Conservation (phyloP, 2,797 vertebrate species). For the Sebastes trivittatus region DNA sequence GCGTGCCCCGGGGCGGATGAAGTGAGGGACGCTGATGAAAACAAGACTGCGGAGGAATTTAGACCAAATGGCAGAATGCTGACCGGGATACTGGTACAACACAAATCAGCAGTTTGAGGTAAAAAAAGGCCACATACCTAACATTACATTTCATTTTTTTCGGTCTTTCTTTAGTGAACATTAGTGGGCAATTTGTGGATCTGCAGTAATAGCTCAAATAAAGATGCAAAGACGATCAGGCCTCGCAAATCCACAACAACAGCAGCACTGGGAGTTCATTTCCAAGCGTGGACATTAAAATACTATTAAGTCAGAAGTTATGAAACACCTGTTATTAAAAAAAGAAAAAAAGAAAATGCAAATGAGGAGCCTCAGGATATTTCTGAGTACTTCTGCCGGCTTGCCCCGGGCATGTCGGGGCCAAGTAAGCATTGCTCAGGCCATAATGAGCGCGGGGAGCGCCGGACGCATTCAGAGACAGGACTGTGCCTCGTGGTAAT, state of each 20-base stretch:
- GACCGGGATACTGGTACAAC: conserved; percentile 29
- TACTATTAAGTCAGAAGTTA: conserved; percentile 45
- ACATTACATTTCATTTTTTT: background rate
- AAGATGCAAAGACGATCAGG: background rate
- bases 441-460: conserved; percentile 64
- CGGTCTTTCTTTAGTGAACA: background rate
- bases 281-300: conserved; percentile 47
- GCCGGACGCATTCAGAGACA: conserved; percentile 46
- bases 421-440: conserved; percentile 54
- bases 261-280: conserved; percentile 19
- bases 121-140: conserved; percentile 9
- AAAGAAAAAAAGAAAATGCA: conserved; percentile 18
- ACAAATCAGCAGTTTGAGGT: conserved; percentile 3
- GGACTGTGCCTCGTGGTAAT: conserved; percentile 63
- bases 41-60: conserved; percentile 61
- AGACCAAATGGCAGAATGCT: conserved; percentile 51
- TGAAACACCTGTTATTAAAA: conserved; percentile 48
- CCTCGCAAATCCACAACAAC: conserved; percentile 1
- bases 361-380: conserved; percentile 36
- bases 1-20: conserved; percentile 52
- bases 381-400: conserved; percentile 37
- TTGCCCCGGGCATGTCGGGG: conserved; percentile 24
- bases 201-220: conserved; percentile 3
- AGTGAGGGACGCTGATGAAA: conserved; percentile 60
- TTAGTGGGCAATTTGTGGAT: background rate